Conservation (phyloP, 2,113 vertebrate species). For the Dissostichus mawsoni region DNA sequence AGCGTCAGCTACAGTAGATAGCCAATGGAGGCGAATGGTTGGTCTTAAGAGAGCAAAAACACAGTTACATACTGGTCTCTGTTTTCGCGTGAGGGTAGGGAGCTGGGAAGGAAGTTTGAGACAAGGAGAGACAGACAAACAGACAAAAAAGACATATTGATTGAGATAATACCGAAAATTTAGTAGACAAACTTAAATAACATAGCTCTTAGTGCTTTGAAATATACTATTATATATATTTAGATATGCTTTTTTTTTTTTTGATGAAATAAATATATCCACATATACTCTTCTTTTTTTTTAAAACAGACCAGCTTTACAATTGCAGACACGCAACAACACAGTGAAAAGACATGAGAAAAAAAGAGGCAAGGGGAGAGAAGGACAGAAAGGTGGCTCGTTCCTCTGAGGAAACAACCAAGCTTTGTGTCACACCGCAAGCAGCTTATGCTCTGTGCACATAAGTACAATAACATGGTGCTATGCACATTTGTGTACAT, state of each 20-base stretch:
- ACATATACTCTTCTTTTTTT: conserved; percentile 69
- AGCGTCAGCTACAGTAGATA: conserved; percentile 62
- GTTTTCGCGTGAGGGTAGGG: conserved; percentile 70
- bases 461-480: too few relatives aligned
- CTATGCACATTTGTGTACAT: too few relatives aligned
- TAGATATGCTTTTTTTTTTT: conserved; percentile 75
- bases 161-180: conserved; percentile 80
- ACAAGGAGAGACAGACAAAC: conserved; percentile 78
- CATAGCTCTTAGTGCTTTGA: conserved; percentile 75
- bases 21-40: conserved; percentile 77
- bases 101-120: conserved; percentile 56
- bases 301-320: conserved; percentile 75
- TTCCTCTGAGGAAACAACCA: conserved; percentile 27
- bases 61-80: conserved; percentile 85
- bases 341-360: conserved; percentile 70
- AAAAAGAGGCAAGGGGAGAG: conserved; percentile 32
- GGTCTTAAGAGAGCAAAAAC: conserved; percentile 79
- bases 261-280: conserved; percentile 80
- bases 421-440: conserved; percentile 32
- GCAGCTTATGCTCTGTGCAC: conserved; percentile 37
- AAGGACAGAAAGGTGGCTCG: conserved; percentile 27
- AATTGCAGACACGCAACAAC: conserved; percentile 77
- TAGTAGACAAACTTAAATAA: conserved; percentile 82
- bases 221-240: conserved; percentile 82
- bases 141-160: conserved; percentile 80